Conservation (phyloP, 2,888 invertebrate genomes). For the Anoncus sp. region DNA sequence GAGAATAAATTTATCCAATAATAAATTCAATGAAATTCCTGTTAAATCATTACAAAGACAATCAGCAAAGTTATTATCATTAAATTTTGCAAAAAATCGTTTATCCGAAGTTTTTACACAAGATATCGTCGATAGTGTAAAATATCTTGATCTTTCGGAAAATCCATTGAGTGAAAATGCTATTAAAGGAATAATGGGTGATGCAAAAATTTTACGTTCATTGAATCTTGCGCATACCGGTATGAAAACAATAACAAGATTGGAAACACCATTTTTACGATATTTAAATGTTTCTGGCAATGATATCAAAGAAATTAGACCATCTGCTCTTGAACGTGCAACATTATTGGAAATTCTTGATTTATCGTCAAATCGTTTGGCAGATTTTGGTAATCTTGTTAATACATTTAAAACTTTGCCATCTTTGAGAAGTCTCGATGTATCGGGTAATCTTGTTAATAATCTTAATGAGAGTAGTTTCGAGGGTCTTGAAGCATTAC, state of each 20-base stretch:
- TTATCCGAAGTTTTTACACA: constrained; percentile 92
- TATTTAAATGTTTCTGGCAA: constrained; percentile 92
- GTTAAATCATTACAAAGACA: constrained; percentile 92
- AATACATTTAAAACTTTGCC: constrained; percentile 84
- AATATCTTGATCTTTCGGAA: constrained; percentile 92
- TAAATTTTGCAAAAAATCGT: constrained; percentile 91
- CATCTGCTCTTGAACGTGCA: constrained; percentile 90
- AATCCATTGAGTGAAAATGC: constrained; percentile 92
- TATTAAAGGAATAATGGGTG: constrained; percentile 90
- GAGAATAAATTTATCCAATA: constrained; percentile 90
- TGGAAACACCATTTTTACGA: constrained; percentile 94
- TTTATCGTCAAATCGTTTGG: constrained; percentile 89
- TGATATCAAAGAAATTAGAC: constrained; percentile 87
- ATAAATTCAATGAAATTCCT: constrained; percentile 92
- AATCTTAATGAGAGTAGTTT: constrained; percentile 91
- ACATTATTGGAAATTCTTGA: constrained; percentile 92
- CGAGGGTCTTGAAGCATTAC: constrained; percentile 88
- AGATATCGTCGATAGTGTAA: constrained; percentile 94
- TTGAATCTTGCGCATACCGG: constrained; percentile 93
- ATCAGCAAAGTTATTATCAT: constrained; percentile 84
- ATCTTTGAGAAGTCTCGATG: constrained; percentile 89
- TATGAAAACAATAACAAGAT: constrained; percentile 87
- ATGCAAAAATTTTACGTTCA: constrained; percentile 94
- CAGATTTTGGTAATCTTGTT: constrained; percentile 84
- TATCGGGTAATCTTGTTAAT: constrained; percentile 93